These are phyloP conservation scores for Nothocercus nigrocapillus DNA, from an alignment of 2,113 vertebrate genomes.

Conservation along the genomic window DNA sequence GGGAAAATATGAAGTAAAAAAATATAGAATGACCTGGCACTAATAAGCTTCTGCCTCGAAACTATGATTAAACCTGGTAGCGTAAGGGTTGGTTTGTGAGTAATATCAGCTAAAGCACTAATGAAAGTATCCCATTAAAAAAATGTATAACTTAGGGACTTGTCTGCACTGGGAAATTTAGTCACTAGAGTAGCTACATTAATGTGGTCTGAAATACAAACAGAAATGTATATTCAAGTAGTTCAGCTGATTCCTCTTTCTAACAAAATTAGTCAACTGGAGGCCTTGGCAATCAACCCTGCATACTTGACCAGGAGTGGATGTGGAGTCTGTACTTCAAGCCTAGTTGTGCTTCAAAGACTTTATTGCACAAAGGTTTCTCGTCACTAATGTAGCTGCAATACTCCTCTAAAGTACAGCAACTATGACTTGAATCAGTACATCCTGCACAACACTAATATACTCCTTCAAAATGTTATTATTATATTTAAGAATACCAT, in stretches of 20 bases:
- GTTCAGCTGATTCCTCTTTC: not conserved
- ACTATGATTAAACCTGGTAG: conserved; percentile 66
- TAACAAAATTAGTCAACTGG: not conserved
- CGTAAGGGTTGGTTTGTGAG: conserved; percentile 54
- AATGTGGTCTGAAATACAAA: conserved; percentile 14
- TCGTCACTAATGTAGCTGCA: not conserved
- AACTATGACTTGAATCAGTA: not conserved
- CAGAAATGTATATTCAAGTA: not conserved
- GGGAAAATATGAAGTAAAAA: conserved; percentile 60
- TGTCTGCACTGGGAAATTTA: conserved; percentile 42
- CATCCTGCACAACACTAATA: not conserved
- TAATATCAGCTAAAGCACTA: conserved; percentile 59
- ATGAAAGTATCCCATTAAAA: conserved; percentile 70
- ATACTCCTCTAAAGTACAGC: not conserved
- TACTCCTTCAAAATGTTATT: not conserved
- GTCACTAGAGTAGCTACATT: conserved; percentile 6
- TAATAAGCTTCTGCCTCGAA: conserved; percentile 71
- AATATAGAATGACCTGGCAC: conserved; percentile 61
- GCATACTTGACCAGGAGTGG: not conserved
- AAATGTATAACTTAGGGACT: conserved; percentile 56
- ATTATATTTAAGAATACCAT: not conserved
- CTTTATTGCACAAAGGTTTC: not conserved
- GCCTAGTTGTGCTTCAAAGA: not conserved
- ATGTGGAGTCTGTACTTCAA: not conserved
- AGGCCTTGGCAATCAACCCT: not conserved